Conservation (phyloP, 2,888 invertebrate genomes). For the Isotomurus palustris region DNA sequence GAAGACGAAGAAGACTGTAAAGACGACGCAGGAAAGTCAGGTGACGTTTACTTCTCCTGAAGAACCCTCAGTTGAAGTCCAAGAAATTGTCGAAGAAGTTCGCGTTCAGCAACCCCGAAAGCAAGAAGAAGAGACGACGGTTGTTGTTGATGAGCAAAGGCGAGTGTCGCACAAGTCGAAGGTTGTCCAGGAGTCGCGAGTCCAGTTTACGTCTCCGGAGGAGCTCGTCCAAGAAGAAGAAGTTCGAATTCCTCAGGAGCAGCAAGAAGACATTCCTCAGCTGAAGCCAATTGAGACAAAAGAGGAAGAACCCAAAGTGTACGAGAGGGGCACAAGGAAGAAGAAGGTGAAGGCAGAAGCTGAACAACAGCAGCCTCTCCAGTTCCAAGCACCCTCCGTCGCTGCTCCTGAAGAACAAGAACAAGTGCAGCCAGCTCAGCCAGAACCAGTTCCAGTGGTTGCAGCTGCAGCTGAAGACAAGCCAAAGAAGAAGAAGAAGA, state of each 20-base stretch:
- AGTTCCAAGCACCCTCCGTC: not conserved
- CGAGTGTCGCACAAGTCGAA: too few relatives aligned
- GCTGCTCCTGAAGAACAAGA: not conserved
- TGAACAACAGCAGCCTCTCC: not conserved
- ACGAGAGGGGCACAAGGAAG: conserved; percentile 36
- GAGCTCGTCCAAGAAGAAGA: not conserved
- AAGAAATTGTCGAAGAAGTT: conserved; percentile 35
- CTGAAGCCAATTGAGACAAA: not conserved
- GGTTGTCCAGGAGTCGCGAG: too few relatives aligned
- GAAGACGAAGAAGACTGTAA: conserved; percentile 53
- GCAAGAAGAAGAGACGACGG: too few relatives aligned
- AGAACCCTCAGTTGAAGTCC: conserved; percentile 46
- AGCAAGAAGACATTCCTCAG: not conserved
- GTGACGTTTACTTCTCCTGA: not conserved
- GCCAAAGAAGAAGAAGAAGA: not conserved
- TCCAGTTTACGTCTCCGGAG: too few relatives aligned
- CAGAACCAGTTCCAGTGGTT: too few relatives aligned
- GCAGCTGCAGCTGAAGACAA: not conserved
- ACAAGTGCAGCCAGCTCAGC: not conserved
- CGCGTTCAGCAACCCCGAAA: too few relatives aligned
- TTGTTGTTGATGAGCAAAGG: too few relatives aligned
- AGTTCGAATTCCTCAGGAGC: too few relatives aligned
- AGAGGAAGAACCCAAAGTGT: conserved; percentile 43
- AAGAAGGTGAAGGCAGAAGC: not conserved
- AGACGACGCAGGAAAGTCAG: conserved; percentile 7